These are phyloP conservation scores for Wasmannia auropunctata DNA, from an alignment of 1,140 invertebrate species.

Conservation along the genomic window DNA sequence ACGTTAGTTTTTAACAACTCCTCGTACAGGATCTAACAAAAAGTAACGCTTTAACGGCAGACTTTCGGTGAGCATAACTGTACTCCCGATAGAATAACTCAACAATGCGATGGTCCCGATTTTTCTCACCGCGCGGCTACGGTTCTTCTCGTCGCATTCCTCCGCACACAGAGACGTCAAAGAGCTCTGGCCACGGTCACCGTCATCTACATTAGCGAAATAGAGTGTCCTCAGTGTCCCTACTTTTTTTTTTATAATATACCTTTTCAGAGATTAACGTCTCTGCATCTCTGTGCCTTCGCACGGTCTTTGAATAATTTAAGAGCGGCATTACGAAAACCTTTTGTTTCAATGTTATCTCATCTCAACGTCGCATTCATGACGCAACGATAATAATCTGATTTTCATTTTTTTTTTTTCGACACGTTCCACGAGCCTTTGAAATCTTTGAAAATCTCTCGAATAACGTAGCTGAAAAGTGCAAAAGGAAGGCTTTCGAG, in stretches of 20 bases:
- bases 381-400: background rate
- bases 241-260: constrained; percentile 20
- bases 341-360: background rate
- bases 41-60: constrained; percentile 37
- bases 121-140: constrained; percentile 13
- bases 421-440: background rate
- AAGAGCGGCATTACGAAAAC: background rate
- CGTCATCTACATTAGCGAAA: constrained; percentile 35
- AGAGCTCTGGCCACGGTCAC: constrained; percentile 7
- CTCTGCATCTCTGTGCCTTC: background rate
- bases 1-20: background rate
- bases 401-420: background rate
- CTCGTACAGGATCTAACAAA: constrained; percentile 54
- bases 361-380: background rate
- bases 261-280: constrained; percentile 1
- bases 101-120: constrained; percentile 6
- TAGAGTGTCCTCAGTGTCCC: background rate
- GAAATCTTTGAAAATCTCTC: constrained; percentile 28
- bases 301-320: constrained; percentile 8
- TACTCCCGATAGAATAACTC: constrained; percentile 61
- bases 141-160: constrained; percentile 2
- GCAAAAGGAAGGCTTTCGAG: constrained; percentile 10
- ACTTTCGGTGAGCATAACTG: constrained; percentile 61
- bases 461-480: constrained; percentile 22
- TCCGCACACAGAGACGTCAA: constrained; percentile 5